These are phyloP conservation scores for Leptopterna dolabrata DNA, from an alignment of 2,888 invertebrate species.

Conservation along the genomic window DNA sequence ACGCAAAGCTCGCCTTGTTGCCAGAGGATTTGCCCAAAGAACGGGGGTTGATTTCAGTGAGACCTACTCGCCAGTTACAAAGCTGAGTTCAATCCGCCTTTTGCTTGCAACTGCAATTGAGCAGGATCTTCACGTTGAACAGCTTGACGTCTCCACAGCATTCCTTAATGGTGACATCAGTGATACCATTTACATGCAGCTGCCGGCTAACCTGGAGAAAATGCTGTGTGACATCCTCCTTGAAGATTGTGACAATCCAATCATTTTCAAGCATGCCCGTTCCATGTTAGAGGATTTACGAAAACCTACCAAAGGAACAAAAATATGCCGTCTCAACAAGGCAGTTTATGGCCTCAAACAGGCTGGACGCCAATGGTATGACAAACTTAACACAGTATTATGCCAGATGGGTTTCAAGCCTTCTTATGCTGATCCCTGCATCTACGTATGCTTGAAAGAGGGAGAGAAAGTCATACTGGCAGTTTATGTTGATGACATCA, in stretches of 20 bases:
- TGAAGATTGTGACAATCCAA: slow-evolving; percentile 25
- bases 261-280: background rate
- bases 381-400: slow-evolving; percentile 10
- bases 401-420: slow-evolving; percentile 45
- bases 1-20: slow-evolving; percentile 35
- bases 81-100: slow-evolving; percentile 61
- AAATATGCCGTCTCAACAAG: slow-evolving; percentile 18
- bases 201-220: slow-evolving; percentile 53
- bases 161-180: slow-evolving; percentile 63
- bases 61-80: slow-evolving; percentile 63
- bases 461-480: slow-evolving; percentile 34
- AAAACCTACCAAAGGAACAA: background rate
- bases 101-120: slow-evolving; percentile 59
- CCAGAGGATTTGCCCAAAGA: background rate
- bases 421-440: slow-evolving; percentile 48
- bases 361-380: slow-evolving; percentile 30
- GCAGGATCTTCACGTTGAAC: slow-evolving; percentile 60
- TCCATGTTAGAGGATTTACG: background rate
- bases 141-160: slow-evolving; percentile 63
- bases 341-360: slow-evolving; percentile 28
- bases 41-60: slow-evolving; percentile 63
- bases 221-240: slow-evolving; percentile 26
- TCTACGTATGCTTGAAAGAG: slow-evolving; percentile 28
- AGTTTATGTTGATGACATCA: slow-evolving; percentile 31
- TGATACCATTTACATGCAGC: slow-evolving; percentile 63